Evolutionary conservation across 2,888 invertebrate species (phyloP), one percentile per base, ranked within the genome.

Genomic region (Congeria kusceri): DNA sequence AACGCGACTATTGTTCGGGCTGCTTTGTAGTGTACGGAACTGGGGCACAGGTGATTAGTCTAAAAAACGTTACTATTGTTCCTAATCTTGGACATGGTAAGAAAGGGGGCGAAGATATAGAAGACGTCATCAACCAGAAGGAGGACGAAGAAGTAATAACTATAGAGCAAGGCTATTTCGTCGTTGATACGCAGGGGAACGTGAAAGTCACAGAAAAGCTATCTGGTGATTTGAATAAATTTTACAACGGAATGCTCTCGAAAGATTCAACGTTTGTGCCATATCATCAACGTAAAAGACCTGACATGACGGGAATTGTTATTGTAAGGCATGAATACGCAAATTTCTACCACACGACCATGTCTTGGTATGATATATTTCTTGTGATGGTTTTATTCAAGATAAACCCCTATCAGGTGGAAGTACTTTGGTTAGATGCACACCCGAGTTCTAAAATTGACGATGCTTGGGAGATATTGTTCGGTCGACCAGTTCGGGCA

Each of bases 281-380:
- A 53, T 25, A 20, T 20, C 53, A 53, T 53, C 53, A 20, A 18
- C n/a, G 63, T 49, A 57, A n/a, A 64, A 28, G 53, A n/a, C 75
- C 56, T 18, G 77, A 74, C 25, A 83, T 66, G 56, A 27, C 49
- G 4, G 76, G 90, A 11, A 77, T 91, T 27, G 86, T 89, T 25
- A 80, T 89, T 0, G 80, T 84, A 20, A 77, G 92, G 7, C 89
- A 89, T 62, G 92, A 92, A 69, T 92, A 91, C 79, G 92, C 87
- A n/a, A 92, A 92, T 71, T 80, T 91, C 13, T 92, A 91, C 70
- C 91, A 92, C 77, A 87, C 89, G 9, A 89, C 92, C 78, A 89
- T 90, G 27, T 91, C 92, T 77, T 86, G 87, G 69, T 92, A 89
- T 79, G 90, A 91, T 71, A 88, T 89, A 1, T 92, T 89, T 68